phyloP scores from a whole-genome alignment of 2,113 vertebrate species.

The Guaruba guarouba region DNA sequence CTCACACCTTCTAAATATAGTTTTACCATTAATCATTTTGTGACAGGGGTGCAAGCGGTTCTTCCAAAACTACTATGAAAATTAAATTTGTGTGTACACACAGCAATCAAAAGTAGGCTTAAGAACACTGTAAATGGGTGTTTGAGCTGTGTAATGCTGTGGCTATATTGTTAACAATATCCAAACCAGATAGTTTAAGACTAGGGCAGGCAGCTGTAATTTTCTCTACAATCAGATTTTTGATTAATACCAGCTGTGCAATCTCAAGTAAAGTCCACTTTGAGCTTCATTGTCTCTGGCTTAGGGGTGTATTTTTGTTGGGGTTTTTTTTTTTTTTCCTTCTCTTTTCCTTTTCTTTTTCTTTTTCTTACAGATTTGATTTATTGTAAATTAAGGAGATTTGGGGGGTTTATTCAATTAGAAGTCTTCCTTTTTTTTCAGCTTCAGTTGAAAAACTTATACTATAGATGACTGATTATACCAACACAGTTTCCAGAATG shows the following conservation, averaged over 20 bases:
- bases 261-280: neutral
- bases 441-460: neutral
- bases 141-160: neutral
- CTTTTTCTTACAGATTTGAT: neutral
- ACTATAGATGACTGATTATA: neutral
- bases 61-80: neutral
- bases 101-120: neutral
- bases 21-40: neutral
- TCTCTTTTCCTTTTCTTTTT: neutral
- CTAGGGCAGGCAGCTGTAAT: neutral
- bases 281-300: neutral
- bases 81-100: neutral
- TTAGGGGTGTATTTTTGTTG: neutral
- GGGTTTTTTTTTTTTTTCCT: neutral
- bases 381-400: neutral
- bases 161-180: neutral
- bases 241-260: neutral
- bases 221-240: neutral
- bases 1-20: neutral
- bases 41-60: neutral
- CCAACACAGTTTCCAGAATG: neutral
- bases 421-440: neutral
- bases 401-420: neutral
- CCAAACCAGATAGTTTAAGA: neutral
- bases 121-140: neutral